phyloP scores from a whole-genome alignment of 2,888 invertebrate genomes.

The Heteromurus nitidus region DNA sequence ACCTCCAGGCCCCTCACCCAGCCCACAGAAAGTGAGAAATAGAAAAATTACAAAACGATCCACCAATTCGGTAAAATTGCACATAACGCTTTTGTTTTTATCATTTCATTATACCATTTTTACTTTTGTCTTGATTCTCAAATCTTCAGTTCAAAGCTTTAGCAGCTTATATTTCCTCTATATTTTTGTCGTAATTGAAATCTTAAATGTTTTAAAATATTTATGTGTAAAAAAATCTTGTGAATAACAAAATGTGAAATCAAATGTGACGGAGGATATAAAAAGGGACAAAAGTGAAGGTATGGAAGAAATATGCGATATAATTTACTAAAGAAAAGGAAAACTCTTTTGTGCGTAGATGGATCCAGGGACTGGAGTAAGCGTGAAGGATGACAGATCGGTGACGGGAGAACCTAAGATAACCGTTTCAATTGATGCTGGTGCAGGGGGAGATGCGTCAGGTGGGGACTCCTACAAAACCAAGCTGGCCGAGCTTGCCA shows the following conservation, averaged over 20 bases:
- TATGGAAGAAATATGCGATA: not conserved
- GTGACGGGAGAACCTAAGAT: conserved; percentile 33
- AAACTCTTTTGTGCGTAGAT: conserved; percentile 21
- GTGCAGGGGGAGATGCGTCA: conserved; percentile 52
- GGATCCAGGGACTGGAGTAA: conserved; percentile 31
- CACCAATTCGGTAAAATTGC: conserved; percentile 52
- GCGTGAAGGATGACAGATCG: conserved; percentile 48
- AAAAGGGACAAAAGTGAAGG: not conserved
- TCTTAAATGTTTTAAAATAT: no score
- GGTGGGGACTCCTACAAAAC: conserved; percentile 56
- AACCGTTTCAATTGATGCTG: conserved; percentile 48
- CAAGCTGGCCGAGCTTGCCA: conserved; percentile 60
- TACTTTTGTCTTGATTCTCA: no score
- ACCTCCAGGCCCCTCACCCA: conserved; percentile 36
- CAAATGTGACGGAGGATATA: not conserved
- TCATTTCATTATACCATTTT: conserved; percentile 31
- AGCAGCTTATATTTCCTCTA: no score
- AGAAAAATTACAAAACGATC: conserved; percentile 62
- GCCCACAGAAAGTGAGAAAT: conserved; percentile 60
- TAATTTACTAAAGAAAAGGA: not conserved
- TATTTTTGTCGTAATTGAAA: no score
- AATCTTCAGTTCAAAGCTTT: no score
- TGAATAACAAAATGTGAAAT: not conserved
- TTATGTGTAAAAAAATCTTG: not conserved
- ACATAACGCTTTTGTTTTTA: conserved; percentile 40